These are phyloP conservation scores for Myripristis murdjan DNA, from an alignment of 2,797 vertebrate species.

Conservation along the genomic window DNA sequence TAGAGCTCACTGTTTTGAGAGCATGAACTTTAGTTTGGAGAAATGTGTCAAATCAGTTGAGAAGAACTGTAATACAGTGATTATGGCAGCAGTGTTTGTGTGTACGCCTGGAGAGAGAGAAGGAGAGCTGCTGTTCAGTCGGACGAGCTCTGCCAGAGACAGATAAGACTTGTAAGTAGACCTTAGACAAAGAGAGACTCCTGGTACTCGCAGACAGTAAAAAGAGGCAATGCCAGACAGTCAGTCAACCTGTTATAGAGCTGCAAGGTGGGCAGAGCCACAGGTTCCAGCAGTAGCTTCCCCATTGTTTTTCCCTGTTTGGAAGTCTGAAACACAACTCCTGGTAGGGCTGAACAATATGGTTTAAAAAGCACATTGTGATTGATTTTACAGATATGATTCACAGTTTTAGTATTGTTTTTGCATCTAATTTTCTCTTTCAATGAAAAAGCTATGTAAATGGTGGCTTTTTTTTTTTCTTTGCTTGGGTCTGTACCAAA, in stretches of 20 bases:
- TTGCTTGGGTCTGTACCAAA: no score
- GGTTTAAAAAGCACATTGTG: no score
- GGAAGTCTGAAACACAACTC: no score
- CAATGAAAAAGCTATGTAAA: no score
- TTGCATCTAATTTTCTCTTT: no score
- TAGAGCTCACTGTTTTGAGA: background rate
- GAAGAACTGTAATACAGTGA: background rate
- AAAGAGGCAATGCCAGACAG: constrained; percentile 3
- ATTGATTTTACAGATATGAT: no score
- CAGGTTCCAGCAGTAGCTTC: no score
- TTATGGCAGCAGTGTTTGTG: background rate
- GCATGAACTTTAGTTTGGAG: background rate
- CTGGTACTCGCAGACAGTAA: constrained; percentile 19
- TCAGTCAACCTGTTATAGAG: background rate
- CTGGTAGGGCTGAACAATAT: no score
- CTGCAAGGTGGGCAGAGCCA: background rate
- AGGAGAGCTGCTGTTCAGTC: background rate
- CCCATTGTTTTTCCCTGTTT: no score
- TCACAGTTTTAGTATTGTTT: no score
- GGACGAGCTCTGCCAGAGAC: constrained; percentile 43
- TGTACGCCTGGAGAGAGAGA: background rate
- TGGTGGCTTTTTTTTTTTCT: no score
- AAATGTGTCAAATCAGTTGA: constrained; percentile 16
- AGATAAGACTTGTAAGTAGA: constrained; percentile 62
- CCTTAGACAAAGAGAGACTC: constrained; percentile 19